phyloP scores from a whole-genome alignment of 2,797 vertebrate genomes.

The Clarias pachynema region DNA sequence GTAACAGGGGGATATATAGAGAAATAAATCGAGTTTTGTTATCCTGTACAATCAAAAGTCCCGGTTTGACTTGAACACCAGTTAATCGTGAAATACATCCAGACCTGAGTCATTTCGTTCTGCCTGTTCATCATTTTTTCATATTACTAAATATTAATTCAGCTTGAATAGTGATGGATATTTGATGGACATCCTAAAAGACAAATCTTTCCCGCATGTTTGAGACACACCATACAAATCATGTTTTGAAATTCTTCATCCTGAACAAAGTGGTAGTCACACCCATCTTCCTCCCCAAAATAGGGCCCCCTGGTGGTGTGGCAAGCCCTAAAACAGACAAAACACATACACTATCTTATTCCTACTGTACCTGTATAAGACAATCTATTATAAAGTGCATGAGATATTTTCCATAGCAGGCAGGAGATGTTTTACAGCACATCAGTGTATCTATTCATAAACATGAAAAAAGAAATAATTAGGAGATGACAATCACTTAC shows the following conservation, averaged over 20 bases:
- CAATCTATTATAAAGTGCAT: not conserved
- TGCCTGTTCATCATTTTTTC: not conserved
- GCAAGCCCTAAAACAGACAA: constrained; percentile 74
- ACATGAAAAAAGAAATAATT: not conserved
- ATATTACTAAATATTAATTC: not conserved
- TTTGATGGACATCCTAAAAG: not conserved
- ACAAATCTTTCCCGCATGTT: not conserved
- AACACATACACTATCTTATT: not conserved
- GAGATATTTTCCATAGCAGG: not conserved
- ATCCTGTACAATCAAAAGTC: too few species aligned
- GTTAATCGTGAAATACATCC: not conserved
- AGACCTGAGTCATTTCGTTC: not conserved
- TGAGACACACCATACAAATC: constrained; percentile 76
- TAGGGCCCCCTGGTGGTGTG: constrained; percentile 89
- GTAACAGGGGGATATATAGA: too few species aligned
- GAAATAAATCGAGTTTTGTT: too few species aligned
- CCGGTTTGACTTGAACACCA: not conserved
- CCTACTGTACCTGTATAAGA: not conserved
- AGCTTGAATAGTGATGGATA: not conserved
- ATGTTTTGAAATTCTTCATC: constrained; percentile 83
- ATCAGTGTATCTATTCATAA: not conserved
- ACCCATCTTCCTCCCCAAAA: constrained; percentile 84
- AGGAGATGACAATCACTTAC: constrained; percentile 70
- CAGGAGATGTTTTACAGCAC: not conserved
- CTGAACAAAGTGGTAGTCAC: constrained; percentile 89